Percentiles rank a stretch among this genome's conserved stretches.
phyloP scores from a whole-genome alignment of 2,888 invertebrate genomes.

The Imbricaverruca yamaguchii region DNA sequence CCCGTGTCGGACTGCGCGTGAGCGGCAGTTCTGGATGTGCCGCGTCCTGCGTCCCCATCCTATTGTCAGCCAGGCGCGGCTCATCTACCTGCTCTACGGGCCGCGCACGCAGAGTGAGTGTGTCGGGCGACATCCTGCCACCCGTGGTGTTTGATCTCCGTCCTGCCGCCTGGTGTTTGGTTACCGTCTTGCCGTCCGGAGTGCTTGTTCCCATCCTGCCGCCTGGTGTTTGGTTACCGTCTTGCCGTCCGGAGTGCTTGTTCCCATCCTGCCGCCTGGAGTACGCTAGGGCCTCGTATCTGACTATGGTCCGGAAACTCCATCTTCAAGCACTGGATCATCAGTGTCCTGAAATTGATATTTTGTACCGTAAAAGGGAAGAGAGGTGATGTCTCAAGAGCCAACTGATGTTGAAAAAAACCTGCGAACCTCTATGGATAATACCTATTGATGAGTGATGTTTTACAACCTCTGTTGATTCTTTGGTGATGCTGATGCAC shows the following conservation, averaged over 20 bases:
- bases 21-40: background rate
- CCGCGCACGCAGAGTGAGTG: slow-evolving; percentile 9
- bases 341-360: too few species aligned
- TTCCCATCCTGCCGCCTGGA: background rate
- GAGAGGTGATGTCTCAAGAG: too few species aligned
- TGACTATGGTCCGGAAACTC: too few species aligned
- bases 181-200: background rate
- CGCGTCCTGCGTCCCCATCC: background rate
- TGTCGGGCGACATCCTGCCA: background rate
- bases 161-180: background rate
- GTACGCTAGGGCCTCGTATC: too few species aligned
- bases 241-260: background rate
- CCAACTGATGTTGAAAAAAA: too few species aligned
- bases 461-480: too few species aligned
- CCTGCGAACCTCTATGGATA: too few species aligned
- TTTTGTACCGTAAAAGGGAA: too few species aligned
- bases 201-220: background rate
- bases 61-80: background rate
- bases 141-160: too few species aligned
- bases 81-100: slow-evolving; percentile 6
- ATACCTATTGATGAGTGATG: too few species aligned
- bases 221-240: background rate
- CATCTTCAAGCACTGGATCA: too few species aligned
- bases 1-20: background rate
- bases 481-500: too few species aligned